These are phyloP conservation scores for Margaritifera margaritifera DNA, from an alignment of 2,888 invertebrate genomes.

Conservation along the genomic window DNA sequence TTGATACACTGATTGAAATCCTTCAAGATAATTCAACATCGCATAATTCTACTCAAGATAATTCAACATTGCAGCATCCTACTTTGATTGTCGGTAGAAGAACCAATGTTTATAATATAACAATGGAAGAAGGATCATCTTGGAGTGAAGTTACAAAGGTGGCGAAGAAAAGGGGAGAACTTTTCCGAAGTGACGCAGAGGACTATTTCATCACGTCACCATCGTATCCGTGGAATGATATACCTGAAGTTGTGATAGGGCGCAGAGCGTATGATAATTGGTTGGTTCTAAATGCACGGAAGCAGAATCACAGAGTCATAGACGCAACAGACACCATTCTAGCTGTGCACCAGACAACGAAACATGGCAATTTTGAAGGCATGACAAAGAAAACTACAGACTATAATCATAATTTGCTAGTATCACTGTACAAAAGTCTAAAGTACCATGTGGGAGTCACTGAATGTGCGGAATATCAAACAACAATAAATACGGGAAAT, in stretches of 20 bases:
- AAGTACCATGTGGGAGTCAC: slow-evolving; percentile 50
- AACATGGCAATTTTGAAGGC: slow-evolving; percentile 56
- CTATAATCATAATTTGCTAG: slow-evolving; percentile 51
- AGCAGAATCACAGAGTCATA: slow-evolving; percentile 43
- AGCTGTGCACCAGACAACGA: slow-evolving; percentile 62
- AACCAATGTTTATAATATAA: slow-evolving; percentile 53
- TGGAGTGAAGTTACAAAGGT: slow-evolving; percentile 33
- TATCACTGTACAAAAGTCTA: slow-evolving; percentile 41
- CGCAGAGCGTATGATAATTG: slow-evolving; percentile 64
- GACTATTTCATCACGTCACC: slow-evolving; percentile 60
- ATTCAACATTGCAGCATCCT: slow-evolving; percentile 14
- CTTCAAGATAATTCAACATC: not conserved
- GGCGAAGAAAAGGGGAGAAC: slow-evolving; percentile 42
- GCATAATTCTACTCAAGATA: no score
- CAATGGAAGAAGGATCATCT: slow-evolving; percentile 36
- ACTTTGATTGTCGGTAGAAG: slow-evolving; percentile 46
- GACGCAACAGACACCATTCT: slow-evolving; percentile 54
- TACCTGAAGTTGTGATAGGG: slow-evolving; percentile 63
- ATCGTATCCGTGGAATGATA: slow-evolving; percentile 54
- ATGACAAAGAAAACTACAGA: slow-evolving; percentile 40
- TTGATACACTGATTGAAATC: slow-evolving; percentile 41
- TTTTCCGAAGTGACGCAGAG: slow-evolving; percentile 55
- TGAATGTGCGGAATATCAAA: slow-evolving; percentile 40
- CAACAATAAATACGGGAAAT: not conserved
- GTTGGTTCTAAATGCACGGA: slow-evolving; percentile 54